phyloP scores from a whole-genome alignment of 2,113 vertebrate genomes.

The Megaptera novaeangliae region DNA sequence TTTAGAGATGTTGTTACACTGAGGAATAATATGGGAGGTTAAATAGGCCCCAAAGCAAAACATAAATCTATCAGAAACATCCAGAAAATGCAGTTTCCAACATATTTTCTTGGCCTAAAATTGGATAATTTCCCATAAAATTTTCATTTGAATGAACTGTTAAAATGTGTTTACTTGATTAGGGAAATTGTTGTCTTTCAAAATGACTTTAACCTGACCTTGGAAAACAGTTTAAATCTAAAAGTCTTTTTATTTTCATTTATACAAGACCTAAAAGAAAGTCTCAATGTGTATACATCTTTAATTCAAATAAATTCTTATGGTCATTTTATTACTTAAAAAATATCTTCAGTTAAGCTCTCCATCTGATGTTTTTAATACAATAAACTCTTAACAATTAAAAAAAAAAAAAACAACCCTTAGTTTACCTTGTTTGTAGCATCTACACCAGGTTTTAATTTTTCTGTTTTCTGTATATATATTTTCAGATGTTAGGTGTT shows the following conservation, averaged over 20 bases:
- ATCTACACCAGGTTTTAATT: not conserved
- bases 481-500: not conserved
- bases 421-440: not conserved
- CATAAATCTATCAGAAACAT: constrained; percentile 39
- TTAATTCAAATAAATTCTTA: not conserved
- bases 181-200: not conserved
- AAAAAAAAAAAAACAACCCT: not conserved
- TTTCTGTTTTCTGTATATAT: not conserved
- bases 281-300: not conserved
- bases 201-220: constrained; percentile 51
- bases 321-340: not conserved
- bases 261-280: constrained; percentile 14
- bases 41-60: constrained; percentile 22
- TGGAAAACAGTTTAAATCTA: constrained; percentile 16
- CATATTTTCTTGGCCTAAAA: constrained; percentile 58
- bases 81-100: constrained; percentile 57
- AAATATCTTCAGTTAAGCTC: not conserved
- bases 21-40: constrained; percentile 40
- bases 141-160: constrained; percentile 70
- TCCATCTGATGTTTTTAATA: not conserved
- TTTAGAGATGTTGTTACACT: constrained; percentile 40
- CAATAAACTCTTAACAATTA: not conserved
- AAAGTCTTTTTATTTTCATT: constrained; percentile 27
- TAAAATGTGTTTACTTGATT: constrained; percentile 40
- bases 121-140: constrained; percentile 62